Percentiles rank a stretch among this genome's conserved stretches.
Conservation (phyloP, 2,797 vertebrate species). For the Phoeniculus purpureus region DNA sequence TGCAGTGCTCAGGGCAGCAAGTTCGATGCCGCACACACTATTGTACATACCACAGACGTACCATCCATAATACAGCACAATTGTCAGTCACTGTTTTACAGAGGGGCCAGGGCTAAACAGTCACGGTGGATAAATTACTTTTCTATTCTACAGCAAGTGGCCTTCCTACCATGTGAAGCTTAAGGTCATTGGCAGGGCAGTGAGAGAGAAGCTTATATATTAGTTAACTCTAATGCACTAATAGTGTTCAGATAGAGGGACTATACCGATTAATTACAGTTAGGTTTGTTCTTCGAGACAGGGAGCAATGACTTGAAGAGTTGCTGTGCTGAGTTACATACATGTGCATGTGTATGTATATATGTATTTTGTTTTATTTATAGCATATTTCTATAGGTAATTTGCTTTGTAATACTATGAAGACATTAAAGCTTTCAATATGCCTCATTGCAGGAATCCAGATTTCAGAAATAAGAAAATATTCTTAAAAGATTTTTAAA, state of each 20-base stretch:
- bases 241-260: conserved; percentile 55
- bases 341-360: background rate
- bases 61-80: conserved; percentile 64
- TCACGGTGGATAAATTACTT: conserved; percentile 68
- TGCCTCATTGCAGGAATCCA: background rate
- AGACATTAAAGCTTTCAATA: background rate
- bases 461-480: conserved; percentile 5
- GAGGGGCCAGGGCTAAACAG: conserved; percentile 50
- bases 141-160: conserved; percentile 65
- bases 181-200: conserved; percentile 73
- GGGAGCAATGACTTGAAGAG: background rate
- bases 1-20: conserved; percentile 44
- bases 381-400: background rate
- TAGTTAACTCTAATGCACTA: conserved; percentile 65
- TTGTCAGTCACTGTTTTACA: conserved; percentile 73
- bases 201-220: conserved; percentile 37
- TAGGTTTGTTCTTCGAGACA: background rate
- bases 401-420: background rate
- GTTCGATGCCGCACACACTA: background rate
- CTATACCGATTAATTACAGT: conserved; percentile 40
- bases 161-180: conserved; percentile 64
- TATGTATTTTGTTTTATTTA: background rate
- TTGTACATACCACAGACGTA: conserved; percentile 34
- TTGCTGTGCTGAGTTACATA: background rate
- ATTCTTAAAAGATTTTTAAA: background rate